phyloP scores from a whole-genome alignment of 2,113 vertebrate genomes.

The Pelobates fuscus region DNA sequence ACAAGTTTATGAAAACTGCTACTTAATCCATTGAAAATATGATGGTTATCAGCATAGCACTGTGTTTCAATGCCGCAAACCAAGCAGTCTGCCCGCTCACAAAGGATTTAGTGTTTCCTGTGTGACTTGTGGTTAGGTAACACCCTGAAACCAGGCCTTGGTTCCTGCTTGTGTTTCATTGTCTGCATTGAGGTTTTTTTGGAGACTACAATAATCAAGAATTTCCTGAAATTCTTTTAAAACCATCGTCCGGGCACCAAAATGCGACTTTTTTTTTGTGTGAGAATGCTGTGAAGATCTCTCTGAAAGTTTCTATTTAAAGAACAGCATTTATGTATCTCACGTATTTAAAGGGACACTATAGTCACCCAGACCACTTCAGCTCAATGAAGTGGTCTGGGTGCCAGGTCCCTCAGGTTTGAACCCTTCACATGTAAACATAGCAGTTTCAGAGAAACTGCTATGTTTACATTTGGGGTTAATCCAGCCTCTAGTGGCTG shows the following conservation, averaged over 20 bases:
- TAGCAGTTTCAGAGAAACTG: no score
- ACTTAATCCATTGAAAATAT: conserved; percentile 26
- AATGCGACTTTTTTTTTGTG: no score
- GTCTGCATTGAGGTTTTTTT: not conserved
- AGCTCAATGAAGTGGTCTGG: no score
- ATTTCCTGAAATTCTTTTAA: not conserved
- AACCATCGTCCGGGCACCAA: not conserved
- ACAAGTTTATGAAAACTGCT: conserved; percentile 40
- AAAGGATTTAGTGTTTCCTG: conserved; percentile 24
- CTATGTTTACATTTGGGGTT: no score
- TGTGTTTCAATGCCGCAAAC: conserved; percentile 24
- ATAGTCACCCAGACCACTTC: no score
- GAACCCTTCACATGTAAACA: no score
- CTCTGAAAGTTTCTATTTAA: no score
- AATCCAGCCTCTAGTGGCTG: no score
- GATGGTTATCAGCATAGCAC: conserved; percentile 8
- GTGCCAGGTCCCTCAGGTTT: no score
- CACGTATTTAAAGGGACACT: no score
- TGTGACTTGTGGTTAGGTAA: conserved; percentile 32
- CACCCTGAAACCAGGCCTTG: conserved; percentile 12
- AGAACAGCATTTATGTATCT: no score
- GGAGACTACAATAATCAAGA: not conserved
- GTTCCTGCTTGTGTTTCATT: not conserved
- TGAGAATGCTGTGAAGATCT: no score
- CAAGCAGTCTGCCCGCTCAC: conserved; percentile 1